A percentile compares a stretch with the other conserved stretches of the same genome.
Conservation (phyloP, 2,797 vertebrate genomes). For the Philypnodon macrostomus region DNA sequence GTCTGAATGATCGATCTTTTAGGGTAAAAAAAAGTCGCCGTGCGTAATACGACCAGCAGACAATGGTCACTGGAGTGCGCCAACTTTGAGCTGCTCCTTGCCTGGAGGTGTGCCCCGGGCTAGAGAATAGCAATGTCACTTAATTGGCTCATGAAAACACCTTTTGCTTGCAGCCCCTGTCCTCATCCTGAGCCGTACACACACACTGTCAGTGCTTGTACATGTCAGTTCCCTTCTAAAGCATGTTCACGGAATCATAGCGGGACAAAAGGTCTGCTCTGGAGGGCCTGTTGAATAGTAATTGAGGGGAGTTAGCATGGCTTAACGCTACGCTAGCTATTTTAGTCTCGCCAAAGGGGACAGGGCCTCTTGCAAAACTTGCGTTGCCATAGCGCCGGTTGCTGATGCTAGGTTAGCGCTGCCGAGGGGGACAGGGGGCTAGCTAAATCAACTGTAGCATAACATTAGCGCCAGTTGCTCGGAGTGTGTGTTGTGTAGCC, state of each 20-base stretch:
- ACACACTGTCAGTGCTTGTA: constrained; percentile 56
- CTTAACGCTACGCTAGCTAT: constrained; percentile 67
- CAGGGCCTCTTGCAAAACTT: constrained; percentile 61
- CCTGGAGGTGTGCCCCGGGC: constrained; percentile 77
- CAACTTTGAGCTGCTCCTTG: constrained; percentile 68
- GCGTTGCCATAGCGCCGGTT: constrained; percentile 41
- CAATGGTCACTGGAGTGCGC: constrained; percentile 67
- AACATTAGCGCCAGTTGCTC: constrained; percentile 71
- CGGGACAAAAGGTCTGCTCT: constrained; percentile 70
- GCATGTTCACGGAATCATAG: constrained; percentile 70
- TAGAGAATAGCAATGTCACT: constrained; percentile 74
- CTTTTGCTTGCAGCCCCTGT: constrained; percentile 65
- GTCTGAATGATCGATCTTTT: constrained; percentile 71
- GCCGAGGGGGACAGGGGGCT: constrained; percentile 71
- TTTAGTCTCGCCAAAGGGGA: constrained; percentile 69
- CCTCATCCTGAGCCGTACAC: constrained; percentile 41
- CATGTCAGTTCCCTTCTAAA: constrained; percentile 57
- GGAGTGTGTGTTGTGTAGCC: constrained; percentile 62
- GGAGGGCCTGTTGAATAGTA: constrained; percentile 78
- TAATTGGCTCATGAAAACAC: constrained; percentile 81
- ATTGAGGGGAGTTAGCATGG: constrained; percentile 65
- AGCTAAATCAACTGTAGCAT: constrained; percentile 71
- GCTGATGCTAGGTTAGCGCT: constrained; percentile 40
- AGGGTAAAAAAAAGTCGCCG: constrained; percentile 37
- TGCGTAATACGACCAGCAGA: constrained; percentile 63